Base-by-base conservation (phyloP, 2,797 vertebrate genomes). In the Dallia pectoralis region DNA sequence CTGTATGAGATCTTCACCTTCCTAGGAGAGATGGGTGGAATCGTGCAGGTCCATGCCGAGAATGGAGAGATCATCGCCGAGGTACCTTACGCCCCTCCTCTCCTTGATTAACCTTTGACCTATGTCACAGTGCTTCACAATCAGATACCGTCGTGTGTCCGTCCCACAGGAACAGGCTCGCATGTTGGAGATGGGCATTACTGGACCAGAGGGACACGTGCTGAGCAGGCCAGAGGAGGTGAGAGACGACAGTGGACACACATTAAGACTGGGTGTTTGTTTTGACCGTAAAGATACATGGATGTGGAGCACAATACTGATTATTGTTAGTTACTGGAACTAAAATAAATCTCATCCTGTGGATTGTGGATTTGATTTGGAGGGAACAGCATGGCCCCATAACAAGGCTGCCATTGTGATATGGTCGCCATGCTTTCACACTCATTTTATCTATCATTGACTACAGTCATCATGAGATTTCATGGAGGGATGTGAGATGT, bases 111-210 rank as follows among this genome's bases (percentile, higher is more conserved):
- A 47, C 63, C 62, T 61, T 56, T 56, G 51, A 56, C 51, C 51
- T 56, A 80, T 84, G 84, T 82, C 73, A 0, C 74, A 18, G 70
- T 36, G 67, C 40, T 82, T 85, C n/a, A n/a, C n/a, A n/a, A n/a
- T n/a, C n/a, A n/a, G 1, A 67, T 64, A 29, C 48, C 29, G 22
- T 44, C 72, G 40, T 25, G 56, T 53, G 25, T 84, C 71, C 85
- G 73, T 77, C 71, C 0, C 82, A 85, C 89, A 99, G 97, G 97
- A 99, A 73, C 97, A 99, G 90, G 81, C 89, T 53, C 95, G 96
- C 80, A 98, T 99, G 96, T 87, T 99, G 91, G 96, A 97, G 87
- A 97, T 98, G 93, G 97, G 97, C n/a, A 99, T 99, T 84, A 98
- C 96, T 0, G 97, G 97, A 84, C 97, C 97, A 0, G 97, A 99